Percentiles rank a stretch among this genome's conserved stretches.
phyloP scores from a whole-genome alignment of 2,113 vertebrate genomes.

The Sorex araneus region DNA sequence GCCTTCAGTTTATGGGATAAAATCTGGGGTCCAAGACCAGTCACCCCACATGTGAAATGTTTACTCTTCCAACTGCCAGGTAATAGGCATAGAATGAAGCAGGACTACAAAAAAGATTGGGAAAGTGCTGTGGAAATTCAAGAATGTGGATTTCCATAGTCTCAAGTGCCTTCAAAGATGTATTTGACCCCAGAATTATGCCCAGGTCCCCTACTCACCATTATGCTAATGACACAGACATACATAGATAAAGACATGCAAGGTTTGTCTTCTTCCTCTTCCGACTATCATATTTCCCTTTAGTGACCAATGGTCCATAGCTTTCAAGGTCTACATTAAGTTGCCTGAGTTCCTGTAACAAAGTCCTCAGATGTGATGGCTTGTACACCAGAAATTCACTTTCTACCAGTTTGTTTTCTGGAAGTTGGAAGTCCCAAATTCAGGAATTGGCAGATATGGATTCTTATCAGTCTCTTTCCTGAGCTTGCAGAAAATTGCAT shows the following conservation, averaged over 20 bases:
- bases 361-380: neutral
- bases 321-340: neutral
- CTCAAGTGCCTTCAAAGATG: neutral
- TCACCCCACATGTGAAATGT: accelerated
- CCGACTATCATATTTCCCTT: neutral
- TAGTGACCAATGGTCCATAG: too few relatives aligned
- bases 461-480: neutral
- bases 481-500: neutral
- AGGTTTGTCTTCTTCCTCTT: neutral
- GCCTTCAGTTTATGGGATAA: neutral
- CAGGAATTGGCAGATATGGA: neutral
- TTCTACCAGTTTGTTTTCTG: neutral
- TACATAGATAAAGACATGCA: neutral
- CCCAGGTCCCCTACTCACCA: neutral
- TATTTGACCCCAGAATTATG: neutral
- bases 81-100: neutral
- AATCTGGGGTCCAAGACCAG: neutral
- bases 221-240: neutral
- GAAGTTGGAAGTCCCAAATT: neutral
- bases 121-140: constrained; percentile 21
- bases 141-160: neutral
- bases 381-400: neutral
- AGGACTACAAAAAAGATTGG: neutral
- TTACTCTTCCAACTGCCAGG: neutral
- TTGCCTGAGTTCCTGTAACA: too few relatives aligned